Base-by-base conservation (phyloP, 2,888 invertebrate species). In the Cheiracanthium punctorium region DNA sequence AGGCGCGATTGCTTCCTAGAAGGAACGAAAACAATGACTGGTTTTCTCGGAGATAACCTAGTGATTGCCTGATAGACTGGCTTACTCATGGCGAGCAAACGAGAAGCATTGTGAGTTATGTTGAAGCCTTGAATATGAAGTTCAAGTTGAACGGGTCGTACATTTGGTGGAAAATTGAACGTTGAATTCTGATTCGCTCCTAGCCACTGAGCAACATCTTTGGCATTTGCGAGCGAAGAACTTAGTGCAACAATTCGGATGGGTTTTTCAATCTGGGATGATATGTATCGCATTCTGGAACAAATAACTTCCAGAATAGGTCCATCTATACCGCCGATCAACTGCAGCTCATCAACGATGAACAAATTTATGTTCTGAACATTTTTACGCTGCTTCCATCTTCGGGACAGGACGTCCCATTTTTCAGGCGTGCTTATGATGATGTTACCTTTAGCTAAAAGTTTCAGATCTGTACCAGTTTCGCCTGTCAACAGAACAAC, bases 331-430 rank as follows among this genome's bases (percentile, higher is more conserved):
- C 93, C 93, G 65, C 93, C 93, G 89, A 93, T 92, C 90, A 94
- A 92, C 90, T 99, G 98, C 30, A 99, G 93, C 90, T 99, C 99
- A 91, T 99, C 99, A 24, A 97, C 97, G 87, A 99, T 97, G 92
- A 99, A 98, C 20, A 99, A 93, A 87, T 97, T 96, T 10, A 99
- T 95, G 90, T 97, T 98, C 91, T 99, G 99, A 0, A 99, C 98
- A 91, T 98, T 98, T 92, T 99, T 99, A 41, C 99, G 94, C 90
- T 99, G 99, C 90, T 99, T 99, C 99, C 99, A 99, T 88, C 99
- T 94, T 80, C 99, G 94, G 0, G 99, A 99, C 1, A 99, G 93
- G 2, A 99, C 97, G 91, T 99, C 99, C 99, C 99, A 99, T 90
- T 98, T 98, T 91, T 99, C 98, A 0, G 98, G 98, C 0, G 98